Conservation (phyloP, 2,888 invertebrate genomes). For the Oscheius sp. region DNA sequence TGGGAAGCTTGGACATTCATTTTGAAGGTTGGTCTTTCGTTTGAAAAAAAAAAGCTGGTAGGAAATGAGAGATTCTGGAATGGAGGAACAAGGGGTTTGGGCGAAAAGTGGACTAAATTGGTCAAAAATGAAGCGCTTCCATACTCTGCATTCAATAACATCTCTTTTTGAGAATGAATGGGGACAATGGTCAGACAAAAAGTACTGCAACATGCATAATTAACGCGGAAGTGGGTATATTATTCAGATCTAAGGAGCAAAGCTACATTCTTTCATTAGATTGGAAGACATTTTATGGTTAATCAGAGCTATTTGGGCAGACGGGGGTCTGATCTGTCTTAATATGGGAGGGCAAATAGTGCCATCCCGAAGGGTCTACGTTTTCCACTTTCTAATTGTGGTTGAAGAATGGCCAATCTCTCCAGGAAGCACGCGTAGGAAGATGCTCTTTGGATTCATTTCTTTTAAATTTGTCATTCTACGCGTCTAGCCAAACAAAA, state of each 20-base stretch:
- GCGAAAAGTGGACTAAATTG: too few species aligned
- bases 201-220: too few species aligned
- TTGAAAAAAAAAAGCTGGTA: too few species aligned
- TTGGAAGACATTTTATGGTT: background rate
- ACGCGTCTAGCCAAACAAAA: too few species aligned
- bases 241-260: background rate
- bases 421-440: too few species aligned
- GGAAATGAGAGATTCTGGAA: too few species aligned
- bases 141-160: too few species aligned
- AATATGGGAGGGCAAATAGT: constrained; percentile 23
- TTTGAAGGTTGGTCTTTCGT: constrained; percentile 62
- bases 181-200: too few species aligned
- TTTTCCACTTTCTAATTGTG: background rate
- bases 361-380: background rate
- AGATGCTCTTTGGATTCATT: background rate
- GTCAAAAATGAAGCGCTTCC: too few species aligned
- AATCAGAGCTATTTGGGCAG: background rate
- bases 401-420: background rate
- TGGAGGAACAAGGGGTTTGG: too few species aligned
- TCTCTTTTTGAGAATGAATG: too few species aligned
- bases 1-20: constrained; percentile 57
- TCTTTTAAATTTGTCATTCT: too few species aligned
- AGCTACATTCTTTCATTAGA: background rate
- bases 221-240: background rate
- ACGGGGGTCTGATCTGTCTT: constrained; percentile 16